Conservation (phyloP, 1,140 invertebrate species). For the Bombus polaris region DNA sequence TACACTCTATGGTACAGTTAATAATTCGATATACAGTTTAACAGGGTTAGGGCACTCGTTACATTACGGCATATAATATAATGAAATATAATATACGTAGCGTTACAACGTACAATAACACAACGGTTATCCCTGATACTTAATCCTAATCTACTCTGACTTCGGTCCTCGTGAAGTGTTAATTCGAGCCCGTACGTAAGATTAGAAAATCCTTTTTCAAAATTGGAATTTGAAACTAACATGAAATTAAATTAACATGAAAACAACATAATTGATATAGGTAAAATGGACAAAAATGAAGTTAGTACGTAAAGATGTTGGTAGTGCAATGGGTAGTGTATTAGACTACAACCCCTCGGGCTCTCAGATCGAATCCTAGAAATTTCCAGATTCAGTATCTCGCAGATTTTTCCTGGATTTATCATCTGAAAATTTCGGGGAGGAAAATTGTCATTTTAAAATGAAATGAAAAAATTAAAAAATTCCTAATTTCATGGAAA, state of each 20-base stretch:
- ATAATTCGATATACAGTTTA: slow-evolving; percentile 68
- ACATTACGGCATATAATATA: slow-evolving; percentile 50
- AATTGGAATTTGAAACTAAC: not conserved
- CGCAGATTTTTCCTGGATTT: too few species aligned
- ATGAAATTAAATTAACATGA: not conserved
- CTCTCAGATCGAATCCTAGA: too few species aligned
- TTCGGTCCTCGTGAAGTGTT: slow-evolving; percentile 23
- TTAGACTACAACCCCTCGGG: too few species aligned
- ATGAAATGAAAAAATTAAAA: too few species aligned
- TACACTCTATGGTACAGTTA: slow-evolving; percentile 70
- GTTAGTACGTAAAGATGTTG: too few species aligned
- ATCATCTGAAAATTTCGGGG: too few species aligned
- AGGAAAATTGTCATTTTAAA: too few species aligned
- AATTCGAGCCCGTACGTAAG: slow-evolving; percentile 17
- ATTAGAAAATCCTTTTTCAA: not conserved
- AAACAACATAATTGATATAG: too few species aligned
- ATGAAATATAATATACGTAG: slow-evolving; percentile 61
- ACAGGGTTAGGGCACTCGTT: slow-evolving; percentile 68
- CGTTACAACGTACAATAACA: slow-evolving; percentile 61
- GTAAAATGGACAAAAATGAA: too few species aligned
- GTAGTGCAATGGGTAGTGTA: too few species aligned
- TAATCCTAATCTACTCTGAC: slow-evolving; percentile 55
- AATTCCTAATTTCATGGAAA: too few species aligned
- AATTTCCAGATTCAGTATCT: too few species aligned
- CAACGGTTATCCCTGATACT: slow-evolving; percentile 46